Base-by-base conservation (phyloP, 2,113 vertebrate species). In the Forbesichthys papilliferus region DNA sequence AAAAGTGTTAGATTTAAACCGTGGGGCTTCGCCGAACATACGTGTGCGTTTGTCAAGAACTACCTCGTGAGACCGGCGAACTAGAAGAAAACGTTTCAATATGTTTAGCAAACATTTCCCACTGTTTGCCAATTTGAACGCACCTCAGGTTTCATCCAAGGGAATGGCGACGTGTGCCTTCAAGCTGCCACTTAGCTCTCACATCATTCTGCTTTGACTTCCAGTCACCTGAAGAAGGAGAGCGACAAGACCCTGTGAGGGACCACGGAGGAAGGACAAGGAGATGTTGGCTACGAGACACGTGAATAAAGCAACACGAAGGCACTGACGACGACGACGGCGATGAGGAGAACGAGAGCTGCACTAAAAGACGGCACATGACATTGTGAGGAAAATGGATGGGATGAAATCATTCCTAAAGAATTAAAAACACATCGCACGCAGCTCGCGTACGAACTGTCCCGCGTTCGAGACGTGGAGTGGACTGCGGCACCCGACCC, bases 181-280 rank as follows among this genome's bases (percentile, higher is more conserved):
- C 55, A 49, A 27, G 48, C 59, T 18, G 18, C 5, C 9, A 54
- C 60, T 46, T 9, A 42, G 20, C 5, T 34, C 66, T 18, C 14
- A 34, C 51, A 42, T 49, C 78, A 48, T 74, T 13, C 34, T 69
- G 61, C 64, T 77, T 68, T 62, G 62, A 47, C 49, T 90, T 73
- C 55, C 82, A 98, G 97, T 92, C 97, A 98, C 93, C 93, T 98
- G 94, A 98, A 99, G 93, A 99, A 99, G 87, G 97, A 99, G 86
- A 98, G 95, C 59, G 96, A 99, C 92, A 99, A 99, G 91, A 94
- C 96, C 80, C 95, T 99, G 94, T 99, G 95, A 96, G 90, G 87
- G 85, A 75, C 71, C 72, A 75, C 34, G 72, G 84, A 84, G 71
- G 71, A 71, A 78, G 66, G 74, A 54, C 3, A 49, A 51, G 53